A percentile compares a stretch with the other conserved stretches of the same genome.
These are phyloP conservation scores for Hybos culiciformis DNA, from an alignment of 2,888 invertebrate genomes.

Conservation along the genomic window DNA sequence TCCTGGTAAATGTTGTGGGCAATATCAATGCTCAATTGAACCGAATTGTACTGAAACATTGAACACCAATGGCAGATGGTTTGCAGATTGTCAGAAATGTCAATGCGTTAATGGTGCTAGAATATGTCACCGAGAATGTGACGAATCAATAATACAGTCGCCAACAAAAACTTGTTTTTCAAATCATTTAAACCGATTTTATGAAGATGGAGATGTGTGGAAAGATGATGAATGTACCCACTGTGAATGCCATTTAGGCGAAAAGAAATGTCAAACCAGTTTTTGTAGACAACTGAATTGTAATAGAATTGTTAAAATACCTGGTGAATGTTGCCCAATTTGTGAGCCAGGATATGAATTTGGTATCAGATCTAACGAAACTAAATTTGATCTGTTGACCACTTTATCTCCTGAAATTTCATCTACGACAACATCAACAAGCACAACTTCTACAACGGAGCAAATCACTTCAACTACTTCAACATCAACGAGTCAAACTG, in stretches of 20 bases:
- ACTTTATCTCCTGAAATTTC: neutral
- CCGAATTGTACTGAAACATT: slow-evolving; percentile 26
- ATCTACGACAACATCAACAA: neutral
- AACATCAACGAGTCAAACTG: neutral
- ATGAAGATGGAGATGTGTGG: slow-evolving; percentile 30
- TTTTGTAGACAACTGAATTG: slow-evolving; percentile 11
- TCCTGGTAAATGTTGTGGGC: slow-evolving; percentile 40
- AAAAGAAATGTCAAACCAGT: slow-evolving; percentile 6
- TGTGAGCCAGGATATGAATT: slow-evolving; percentile 5
- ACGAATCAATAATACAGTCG: slow-evolving; percentile 19
- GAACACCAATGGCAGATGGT: slow-evolving; percentile 25
- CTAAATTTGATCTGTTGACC: neutral
- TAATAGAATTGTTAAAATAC: slow-evolving; percentile 8
- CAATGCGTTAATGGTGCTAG: slow-evolving; percentile 24
- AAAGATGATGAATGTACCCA: slow-evolving; percentile 27
- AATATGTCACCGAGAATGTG: slow-evolving; percentile 29
- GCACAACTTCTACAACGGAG: neutral
- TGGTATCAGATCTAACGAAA: too few relatives aligned
- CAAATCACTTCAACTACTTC: neutral
- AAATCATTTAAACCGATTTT: slow-evolving; percentile 24
- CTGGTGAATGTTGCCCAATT: slow-evolving; percentile 14
- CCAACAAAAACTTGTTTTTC: slow-evolving; percentile 21
- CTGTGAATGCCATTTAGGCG: slow-evolving; percentile 28
- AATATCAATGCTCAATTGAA: slow-evolving; percentile 35
- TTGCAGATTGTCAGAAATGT: slow-evolving; percentile 28